Base-by-base conservation (phyloP, 1,140 invertebrate species). In the Zaprionus africanus region DNA sequence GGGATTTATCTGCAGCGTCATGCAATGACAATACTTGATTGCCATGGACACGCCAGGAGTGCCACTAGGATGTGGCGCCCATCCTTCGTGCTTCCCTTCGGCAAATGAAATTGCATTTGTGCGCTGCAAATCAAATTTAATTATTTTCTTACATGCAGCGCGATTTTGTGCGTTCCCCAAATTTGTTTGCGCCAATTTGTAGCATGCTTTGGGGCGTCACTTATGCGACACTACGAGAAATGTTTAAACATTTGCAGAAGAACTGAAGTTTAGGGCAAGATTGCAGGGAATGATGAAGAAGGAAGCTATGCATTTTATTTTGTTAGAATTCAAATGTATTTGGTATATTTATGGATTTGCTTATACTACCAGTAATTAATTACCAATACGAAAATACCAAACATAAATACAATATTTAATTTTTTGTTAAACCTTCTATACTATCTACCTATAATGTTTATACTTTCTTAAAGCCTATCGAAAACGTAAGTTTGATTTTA, bases 21-120 rank as follows among this genome's bases (percentile, higher is more conserved):
- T 91, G 83, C 76, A 63, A 91, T 91, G 87, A 91, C 87, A 91
- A 76, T 80, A 78, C 81, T 90, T 84, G 79, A 90, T 90, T 90
- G 59, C 76, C 54, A 70, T 67, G 64, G 85, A 76, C 85, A 88
- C 81, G 85, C 53, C 63, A 81, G 17, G 58, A 58, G 26, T 28
- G 31, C 19, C 51, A 54, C 24, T 53, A 7, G 2, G 28, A 31
- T 31, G 67, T 26, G 17, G 17, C 54, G 58, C 17, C 17, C 51
- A 28, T 62, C 72, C 19, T 53, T 53, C 36, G 38, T 3, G 31
- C 31, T 34, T 9, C 31, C 0, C 1, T 36, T 15, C n/a, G 17
- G 46, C 51, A 57, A 70, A 63, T 63, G 51, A 41, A 61, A 62
- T 71, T 63, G 72, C 67, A 65, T 81, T 72, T 70, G 61, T 73